These are phyloP conservation scores for Phaenicophaeus curvirostris DNA, from an alignment of 2,797 vertebrate genomes.

Conservation along the genomic window DNA sequence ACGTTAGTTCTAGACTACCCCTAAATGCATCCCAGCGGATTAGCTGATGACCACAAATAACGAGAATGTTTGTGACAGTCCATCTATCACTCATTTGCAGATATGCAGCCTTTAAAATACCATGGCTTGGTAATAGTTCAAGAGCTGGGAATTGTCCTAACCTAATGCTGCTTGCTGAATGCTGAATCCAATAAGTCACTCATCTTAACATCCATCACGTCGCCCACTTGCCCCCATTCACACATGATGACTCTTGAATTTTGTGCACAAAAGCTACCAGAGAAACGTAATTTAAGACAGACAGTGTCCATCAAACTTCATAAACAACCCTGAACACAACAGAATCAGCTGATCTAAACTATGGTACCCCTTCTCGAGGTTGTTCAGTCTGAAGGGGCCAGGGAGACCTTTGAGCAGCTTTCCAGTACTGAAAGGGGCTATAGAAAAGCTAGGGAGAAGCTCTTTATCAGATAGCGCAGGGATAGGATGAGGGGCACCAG, in stretches of 20 bases:
- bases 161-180: constrained; percentile 4
- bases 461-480: no score
- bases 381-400: no score
- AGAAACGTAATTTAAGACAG: constrained; percentile 25
- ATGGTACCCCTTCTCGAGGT: background rate
- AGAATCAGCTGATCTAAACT: background rate
- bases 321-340: background rate
- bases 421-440: no score
- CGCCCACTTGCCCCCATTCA: constrained; percentile 14
- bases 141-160: constrained; percentile 45
- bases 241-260: background rate
- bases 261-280: background rate
- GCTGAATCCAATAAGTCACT: constrained; percentile 17
- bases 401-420: no score
- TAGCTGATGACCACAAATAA: constrained; percentile 28
- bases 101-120: constrained; percentile 23
- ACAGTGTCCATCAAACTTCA: background rate
- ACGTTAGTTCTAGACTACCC: background rate
- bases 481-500: no score
- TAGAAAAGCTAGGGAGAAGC: no score
- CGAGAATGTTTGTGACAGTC: background rate
- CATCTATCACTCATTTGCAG: constrained; percentile 39
- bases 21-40: constrained; percentile 34
- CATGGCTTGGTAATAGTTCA: constrained; percentile 12
- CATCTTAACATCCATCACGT: background rate